These are phyloP conservation scores for Strongylocentrotus purpuratus DNA, from an alignment of 35 echinoderm and acorn worm genomes.

Conservation along the genomic window DNA sequence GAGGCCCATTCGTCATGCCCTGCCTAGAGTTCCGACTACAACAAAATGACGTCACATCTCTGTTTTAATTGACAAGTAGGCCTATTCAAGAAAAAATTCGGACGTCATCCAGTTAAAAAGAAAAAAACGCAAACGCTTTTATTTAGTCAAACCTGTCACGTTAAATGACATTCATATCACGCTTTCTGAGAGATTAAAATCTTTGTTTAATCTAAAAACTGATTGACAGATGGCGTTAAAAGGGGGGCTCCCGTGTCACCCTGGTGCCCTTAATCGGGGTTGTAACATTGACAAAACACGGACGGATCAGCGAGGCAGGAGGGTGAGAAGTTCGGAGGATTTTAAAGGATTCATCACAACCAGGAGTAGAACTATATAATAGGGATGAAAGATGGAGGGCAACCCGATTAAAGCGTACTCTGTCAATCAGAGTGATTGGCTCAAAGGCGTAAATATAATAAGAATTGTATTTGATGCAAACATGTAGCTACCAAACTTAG, in stretches of 20 bases:
- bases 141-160: not conserved
- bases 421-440: not conserved
- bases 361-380: not conserved
- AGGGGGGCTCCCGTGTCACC: not conserved
- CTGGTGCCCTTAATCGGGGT: not conserved
- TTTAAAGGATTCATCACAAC: not conserved
- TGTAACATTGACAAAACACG: slow-evolving; percentile 9
- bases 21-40: not conserved
- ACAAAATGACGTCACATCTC: not conserved
- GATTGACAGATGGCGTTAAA: not conserved
- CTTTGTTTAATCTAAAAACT: slow-evolving; percentile 5
- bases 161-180: not conserved
- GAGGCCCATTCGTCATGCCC: not conserved
- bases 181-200: not conserved
- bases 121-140: not conserved
- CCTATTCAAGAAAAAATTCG: not conserved
- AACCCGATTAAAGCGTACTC: not conserved
- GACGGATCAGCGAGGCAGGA: not conserved
- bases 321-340: not conserved
- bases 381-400: not conserved
- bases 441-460: not conserved
- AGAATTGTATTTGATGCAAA: not conserved
- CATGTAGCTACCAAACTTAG: not conserved
- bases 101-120: not conserved
- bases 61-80: not conserved